Evolutionary conservation across 2,888 invertebrate genomes (phyloP), one percentile per base, ranked within the genome.

Genomic region (Pammene aurita): DNA sequence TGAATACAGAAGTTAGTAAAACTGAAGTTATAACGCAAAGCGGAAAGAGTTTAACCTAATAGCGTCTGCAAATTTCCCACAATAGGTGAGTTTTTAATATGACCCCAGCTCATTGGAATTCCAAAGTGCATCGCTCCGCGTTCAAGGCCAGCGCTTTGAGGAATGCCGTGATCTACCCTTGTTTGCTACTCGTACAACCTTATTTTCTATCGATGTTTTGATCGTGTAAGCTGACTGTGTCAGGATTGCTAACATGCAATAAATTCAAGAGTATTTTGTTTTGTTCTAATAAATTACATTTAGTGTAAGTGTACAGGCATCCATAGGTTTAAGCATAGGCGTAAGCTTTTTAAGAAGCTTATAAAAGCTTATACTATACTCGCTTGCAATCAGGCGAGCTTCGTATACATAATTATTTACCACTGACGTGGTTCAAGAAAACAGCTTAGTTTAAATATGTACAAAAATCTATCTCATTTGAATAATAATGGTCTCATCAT

Each of bases 1-100:
- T 26, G n/a, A 26, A 26, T 26, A 26, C 26, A 26, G 26, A 26
- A 26, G 26, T 26, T 26, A 26, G 26, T 26, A 26, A 26, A 26
- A 26, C 26, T 76, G 74, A 55, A 73, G 69, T 75, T 74, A 73
- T 76, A 77, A 50, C 18, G 46, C 6, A 46, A 48, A 61, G 10
- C 38, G 13, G n/a, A 48, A 4, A 62, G 50, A 62, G 61, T 50
- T 62, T 41, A 50, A 13, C 50, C 38, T 16, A 62, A 41, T 50
- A 62, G 50, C 61, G 16, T 60, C 46, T 14, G 60, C 11, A 34
- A 26, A 60, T 60, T 60, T 52, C 50, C 5, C 64, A 55, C 64
- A 63, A 63, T 52, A 54, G 54, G 55, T n/a, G 48, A 56, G 65
- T 61, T 50, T 38, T 56, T 46, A 63, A 63, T 60, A 67, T 61